Evolutionary conservation across 2,113 vertebrate species (phyloP), one percentile per base, ranked within the genome.

Genomic region (Ptychochromis oligacanthus): DNA sequence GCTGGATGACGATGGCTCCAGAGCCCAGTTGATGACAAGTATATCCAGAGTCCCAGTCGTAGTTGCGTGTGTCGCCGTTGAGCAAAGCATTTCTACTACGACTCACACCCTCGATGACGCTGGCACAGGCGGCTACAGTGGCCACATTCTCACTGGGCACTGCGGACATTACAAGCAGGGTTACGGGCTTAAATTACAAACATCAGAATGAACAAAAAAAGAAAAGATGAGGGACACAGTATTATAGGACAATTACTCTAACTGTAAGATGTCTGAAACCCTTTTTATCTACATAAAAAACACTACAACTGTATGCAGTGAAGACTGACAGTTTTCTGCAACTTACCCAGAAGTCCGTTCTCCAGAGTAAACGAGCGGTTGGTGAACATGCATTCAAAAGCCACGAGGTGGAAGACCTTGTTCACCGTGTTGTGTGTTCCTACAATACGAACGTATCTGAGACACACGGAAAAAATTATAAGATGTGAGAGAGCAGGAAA

Each of bases 381-480:
- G 10, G 98, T 99, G 95, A 97, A 99, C 97, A 99, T 98, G 88
- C 98, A 99, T 85, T 99, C 98, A 79, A 99, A 98, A 54, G 98
- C 97, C 92, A 99, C 98, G 24, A 99, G 96, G 88, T 99, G 98
- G 94, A 99, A 99, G 87, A 99, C 98, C 95, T 99, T 99, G 95
- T 99, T 99, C 89, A 99, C 98, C 0, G 98, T 99, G 93, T 99
- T 99, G 92, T 99, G 98, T 9, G 98, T 99, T 52, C 98, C 98
- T 80, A 99, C 98, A 43, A 99, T 97, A 90, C 98, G 97, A 88
- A 99, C 96, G 76, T 99, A 99, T 93, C 98, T 99, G 89, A 72
- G 20, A 80, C 28, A 89, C 28, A 64, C 18, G 60, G 56, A 20
- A 67, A 38, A 31, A 85, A 18, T 31, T 54, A 10, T 12, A 14